Evolutionary conservation across 2,797 vertebrate genomes (phyloP).

Genomic region (Anguilla obscura): DNA sequence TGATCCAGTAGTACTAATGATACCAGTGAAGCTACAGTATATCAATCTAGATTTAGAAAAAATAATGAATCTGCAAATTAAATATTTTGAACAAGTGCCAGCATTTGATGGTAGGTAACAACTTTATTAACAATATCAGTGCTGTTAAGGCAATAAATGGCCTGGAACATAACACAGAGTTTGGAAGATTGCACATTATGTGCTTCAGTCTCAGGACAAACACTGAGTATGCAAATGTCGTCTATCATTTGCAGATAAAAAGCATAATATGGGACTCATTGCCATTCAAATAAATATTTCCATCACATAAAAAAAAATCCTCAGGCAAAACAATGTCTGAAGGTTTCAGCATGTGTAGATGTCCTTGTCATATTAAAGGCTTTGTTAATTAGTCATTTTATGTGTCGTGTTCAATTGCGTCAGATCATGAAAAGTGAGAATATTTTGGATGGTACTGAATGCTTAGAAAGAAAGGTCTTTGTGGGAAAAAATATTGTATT

Average conservation of each 20-base stretch:
- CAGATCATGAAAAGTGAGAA: conserved; percentile 36
- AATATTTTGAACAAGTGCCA: neutral
- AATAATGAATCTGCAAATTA: neutral
- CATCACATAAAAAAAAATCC: neutral
- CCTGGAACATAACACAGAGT: neutral
- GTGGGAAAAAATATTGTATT: conserved; percentile 32
- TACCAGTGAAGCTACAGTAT: neutral
- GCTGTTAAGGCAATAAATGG: neutral
- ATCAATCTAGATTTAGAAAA: neutral
- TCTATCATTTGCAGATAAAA: neutral
- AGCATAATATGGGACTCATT: neutral
- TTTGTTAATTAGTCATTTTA: neutral
- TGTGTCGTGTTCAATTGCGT: conserved; percentile 23
- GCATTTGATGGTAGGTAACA: neutral
- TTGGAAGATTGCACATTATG: conserved; percentile 3
- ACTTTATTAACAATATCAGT: neutral
- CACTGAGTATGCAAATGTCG: neutral
- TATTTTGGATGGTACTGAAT: conserved; percentile 27
- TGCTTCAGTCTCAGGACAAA: neutral
- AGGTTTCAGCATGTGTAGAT: conserved; percentile 12
- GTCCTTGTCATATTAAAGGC: conserved; percentile 18
- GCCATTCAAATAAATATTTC: neutral
- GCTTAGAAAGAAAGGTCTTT: conserved; percentile 28
- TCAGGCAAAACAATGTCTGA: neutral
- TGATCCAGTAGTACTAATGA: neutral